Evolutionary conservation across 2,888 invertebrate genomes (phyloP).

Genomic region (Camponotus fellah): DNA sequence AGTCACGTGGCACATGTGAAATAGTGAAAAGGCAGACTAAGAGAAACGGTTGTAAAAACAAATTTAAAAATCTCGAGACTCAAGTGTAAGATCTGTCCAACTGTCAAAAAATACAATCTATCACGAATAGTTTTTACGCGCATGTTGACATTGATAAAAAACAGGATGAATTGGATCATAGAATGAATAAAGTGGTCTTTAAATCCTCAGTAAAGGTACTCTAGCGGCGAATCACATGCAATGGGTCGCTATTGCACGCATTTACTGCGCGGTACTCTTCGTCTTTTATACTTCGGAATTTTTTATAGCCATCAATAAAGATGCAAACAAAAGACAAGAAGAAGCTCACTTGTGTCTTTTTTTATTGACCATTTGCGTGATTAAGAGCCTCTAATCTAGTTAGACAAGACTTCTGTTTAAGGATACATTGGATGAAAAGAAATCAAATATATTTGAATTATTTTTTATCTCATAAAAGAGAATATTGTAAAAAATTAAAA

Average conservation of each 20-base stretch:
- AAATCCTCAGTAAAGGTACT: background rate
- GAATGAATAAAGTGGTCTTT: background rate
- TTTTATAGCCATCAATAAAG: slow-evolving; percentile 18
- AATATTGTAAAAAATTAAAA: background rate
- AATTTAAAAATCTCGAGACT: background rate
- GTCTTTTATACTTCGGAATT: background rate
- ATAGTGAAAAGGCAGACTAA: background rate
- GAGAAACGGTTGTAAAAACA: background rate
- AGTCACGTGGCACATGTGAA: background rate
- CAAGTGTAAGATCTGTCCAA: background rate
- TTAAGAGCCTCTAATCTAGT: background rate
- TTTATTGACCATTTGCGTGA: background rate
- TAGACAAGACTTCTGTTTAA: background rate
- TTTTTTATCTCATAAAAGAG: background rate
- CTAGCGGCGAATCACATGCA: background rate
- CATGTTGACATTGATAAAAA: background rate
- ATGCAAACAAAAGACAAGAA: background rate
- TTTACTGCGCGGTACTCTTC: background rate
- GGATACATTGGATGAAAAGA: slow-evolving; percentile 7
- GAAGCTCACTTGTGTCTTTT: background rate
- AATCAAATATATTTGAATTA: slow-evolving; percentile 2
- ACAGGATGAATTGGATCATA: slow-evolving; percentile 12
- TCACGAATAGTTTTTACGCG: background rate
- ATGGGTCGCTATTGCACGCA: background rate
- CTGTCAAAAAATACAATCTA: slow-evolving; percentile 11